A percentile compares a stretch with the other conserved stretches of the same genome.
Evolutionary conservation across 2,797 vertebrate genomes (phyloP).

Genomic region (Lerista edwardsae): DNA sequence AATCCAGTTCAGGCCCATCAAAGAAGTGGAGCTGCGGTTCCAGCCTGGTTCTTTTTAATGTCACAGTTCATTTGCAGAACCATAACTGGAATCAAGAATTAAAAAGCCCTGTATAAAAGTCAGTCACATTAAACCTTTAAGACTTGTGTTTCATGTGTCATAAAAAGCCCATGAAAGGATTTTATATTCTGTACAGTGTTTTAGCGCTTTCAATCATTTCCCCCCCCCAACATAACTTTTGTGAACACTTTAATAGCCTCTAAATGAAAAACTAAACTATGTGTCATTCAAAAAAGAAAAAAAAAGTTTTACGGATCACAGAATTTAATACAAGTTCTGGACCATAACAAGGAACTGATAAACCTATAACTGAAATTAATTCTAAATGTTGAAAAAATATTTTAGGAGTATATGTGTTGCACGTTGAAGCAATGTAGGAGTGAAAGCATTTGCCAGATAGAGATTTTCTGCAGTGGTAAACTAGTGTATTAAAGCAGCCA

Average conservation of each 20-base stretch:
- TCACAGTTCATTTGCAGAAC: constrained; percentile 87
- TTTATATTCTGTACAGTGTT: constrained; percentile 87
- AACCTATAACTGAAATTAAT: constrained; percentile 84
- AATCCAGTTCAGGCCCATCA: constrained; percentile 75
- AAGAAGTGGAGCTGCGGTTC: constrained; percentile 76
- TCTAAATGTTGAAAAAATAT: constrained; percentile 78
- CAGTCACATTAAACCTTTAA: constrained; percentile 89
- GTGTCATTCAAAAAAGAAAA: constrained; percentile 80
- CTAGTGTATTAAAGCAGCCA: constrained; percentile 29
- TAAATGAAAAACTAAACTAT: constrained; percentile 89
- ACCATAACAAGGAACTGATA: constrained; percentile 84
- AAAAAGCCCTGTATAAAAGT: constrained; percentile 87
- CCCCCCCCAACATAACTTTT: constrained; percentile 84
- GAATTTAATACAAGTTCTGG: constrained; percentile 85
- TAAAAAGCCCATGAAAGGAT: constrained; percentile 87
- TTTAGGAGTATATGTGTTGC: constrained; percentile 74
- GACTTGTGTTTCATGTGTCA: constrained; percentile 87
- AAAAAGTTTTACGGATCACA: constrained; percentile 85
- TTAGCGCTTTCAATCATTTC: constrained; percentile 86
- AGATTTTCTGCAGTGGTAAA: constrained; percentile 41
- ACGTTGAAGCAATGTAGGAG: constrained; percentile 67
- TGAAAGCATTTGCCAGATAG: constrained; percentile 49
- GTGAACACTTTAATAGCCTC: constrained; percentile 87
- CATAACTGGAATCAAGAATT: constrained; percentile 87
- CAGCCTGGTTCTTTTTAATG: constrained; percentile 85